Evolutionary conservation across 2,113 vertebrate genomes (phyloP), one percentile per base, ranked within the genome.

Genomic region (Clarias macrocephalus): DNA sequence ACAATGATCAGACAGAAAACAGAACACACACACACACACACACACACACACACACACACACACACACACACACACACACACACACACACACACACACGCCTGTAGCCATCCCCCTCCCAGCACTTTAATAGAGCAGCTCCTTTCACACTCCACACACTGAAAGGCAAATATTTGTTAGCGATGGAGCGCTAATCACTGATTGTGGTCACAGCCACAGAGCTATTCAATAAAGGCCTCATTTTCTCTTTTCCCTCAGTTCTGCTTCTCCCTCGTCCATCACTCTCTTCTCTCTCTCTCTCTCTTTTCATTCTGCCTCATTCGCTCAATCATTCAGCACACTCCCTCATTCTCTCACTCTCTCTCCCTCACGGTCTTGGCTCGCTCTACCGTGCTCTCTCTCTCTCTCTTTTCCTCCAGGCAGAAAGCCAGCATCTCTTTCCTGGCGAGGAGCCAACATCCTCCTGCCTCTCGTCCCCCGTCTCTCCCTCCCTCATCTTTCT

Each of bases 141-240:
- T 82, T 87, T 87, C 70, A 85, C 63, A 87, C 80, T 89, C 10
- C 62, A 82, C 82, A 91, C 89, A 91, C 89, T 91, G 92, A 85
- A 92, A 94, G 91, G 93, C 93, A 94, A 86, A 85, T 90, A 88
- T 88, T 88, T 87, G 80, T 83, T 84, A 77, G 59, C 80, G 80
- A 86, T 87, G 85, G 80, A 3, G 60, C 85, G 81, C 86, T 90
- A 88, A 90, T 88, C 89, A 90, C 89, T 88, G 85, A 88, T 86
- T 90, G 87, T 88, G 87, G 89, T 86, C 89, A 85, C 76, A 80
- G 87, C 85, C 82, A 86, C 89, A 82, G 85, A 90, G 89, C 85
- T 88, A 90, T 90, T 88, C 85, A 88, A 86, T 90, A 88, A 88
- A 90, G 68, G 63, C 87, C 89, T 90, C 87, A 86, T 90, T 90